Evolutionary conservation across 2,888 invertebrate species (phyloP).

Genomic region (Amiota communis): DNA sequence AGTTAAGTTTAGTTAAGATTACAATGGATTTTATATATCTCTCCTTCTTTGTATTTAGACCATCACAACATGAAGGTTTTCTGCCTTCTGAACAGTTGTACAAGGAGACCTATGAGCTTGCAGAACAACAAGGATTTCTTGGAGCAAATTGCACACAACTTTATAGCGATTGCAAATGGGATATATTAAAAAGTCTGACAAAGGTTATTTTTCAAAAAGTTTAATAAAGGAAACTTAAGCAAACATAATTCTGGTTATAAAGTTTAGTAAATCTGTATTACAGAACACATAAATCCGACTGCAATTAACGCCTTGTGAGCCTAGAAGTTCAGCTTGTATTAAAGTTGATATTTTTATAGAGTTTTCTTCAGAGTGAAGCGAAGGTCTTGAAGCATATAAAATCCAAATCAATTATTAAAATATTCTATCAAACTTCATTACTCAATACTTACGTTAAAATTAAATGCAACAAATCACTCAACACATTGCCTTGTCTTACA

Average conservation of each 20-base stretch:
- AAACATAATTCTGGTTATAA: slow-evolving; percentile 46
- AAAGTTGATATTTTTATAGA: slow-evolving; percentile 44
- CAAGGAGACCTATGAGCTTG: slow-evolving; percentile 67
- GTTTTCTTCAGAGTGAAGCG: too few relatives aligned
- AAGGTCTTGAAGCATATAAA: too few relatives aligned
- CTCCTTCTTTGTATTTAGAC: slow-evolving; percentile 63
- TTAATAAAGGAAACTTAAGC: slow-evolving; percentile 17
- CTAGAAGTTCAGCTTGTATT: slow-evolving; percentile 65
- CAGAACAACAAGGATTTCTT: slow-evolving; percentile 62
- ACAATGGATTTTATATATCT: background rate
- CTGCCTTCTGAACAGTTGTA: slow-evolving; percentile 74
- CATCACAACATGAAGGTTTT: slow-evolving; percentile 76
- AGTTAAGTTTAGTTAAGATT: slow-evolving; percentile 56
- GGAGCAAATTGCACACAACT: slow-evolving; percentile 60
- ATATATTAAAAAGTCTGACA: slow-evolving; percentile 56
- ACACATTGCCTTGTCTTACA: slow-evolving; percentile 74
- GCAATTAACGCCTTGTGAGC: slow-evolving; percentile 60
- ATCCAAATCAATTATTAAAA: too few relatives aligned
- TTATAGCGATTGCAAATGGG: slow-evolving; percentile 60
- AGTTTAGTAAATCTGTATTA: slow-evolving; percentile 51
- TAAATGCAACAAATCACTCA: slow-evolving; percentile 80
- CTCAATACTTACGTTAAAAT: slow-evolving; percentile 79
- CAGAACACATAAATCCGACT: slow-evolving; percentile 60
- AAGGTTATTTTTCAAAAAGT: slow-evolving; percentile 50
- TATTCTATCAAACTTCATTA: too few relatives aligned